A percentile compares a stretch with the other conserved stretches of the same genome.
Conservation (phyloP, 1,140 invertebrate genomes). For the Bombus pascuorum region DNA sequence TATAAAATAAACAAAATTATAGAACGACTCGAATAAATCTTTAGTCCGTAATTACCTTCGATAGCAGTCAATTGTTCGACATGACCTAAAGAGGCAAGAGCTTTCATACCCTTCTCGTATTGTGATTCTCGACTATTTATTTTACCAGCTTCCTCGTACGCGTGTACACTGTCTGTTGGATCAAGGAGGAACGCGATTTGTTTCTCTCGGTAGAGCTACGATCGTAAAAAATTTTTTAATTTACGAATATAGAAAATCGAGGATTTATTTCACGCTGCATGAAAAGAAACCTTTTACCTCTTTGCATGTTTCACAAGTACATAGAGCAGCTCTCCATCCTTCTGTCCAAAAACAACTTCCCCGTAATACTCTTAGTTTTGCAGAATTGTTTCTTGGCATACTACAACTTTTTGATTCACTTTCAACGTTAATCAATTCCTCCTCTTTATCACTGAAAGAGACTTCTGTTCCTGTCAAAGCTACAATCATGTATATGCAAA, state of each 20-base stretch:
- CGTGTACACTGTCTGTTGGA: constrained; percentile 91
- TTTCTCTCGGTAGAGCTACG: constrained; percentile 87
- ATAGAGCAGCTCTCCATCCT: constrained; percentile 89
- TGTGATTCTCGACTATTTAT: constrained; percentile 82
- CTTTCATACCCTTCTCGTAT: constrained; percentile 90
- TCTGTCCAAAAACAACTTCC: constrained; percentile 86
- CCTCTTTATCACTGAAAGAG: constrained; percentile 55
- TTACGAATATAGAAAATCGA: neutral
- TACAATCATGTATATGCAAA: neutral
- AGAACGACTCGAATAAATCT: constrained; percentile 48
- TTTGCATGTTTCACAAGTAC: constrained; percentile 86
- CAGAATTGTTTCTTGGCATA: constrained; percentile 67
- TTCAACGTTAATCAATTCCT: constrained; percentile 11
- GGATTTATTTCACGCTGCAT: neutral
- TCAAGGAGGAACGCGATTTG: constrained; percentile 90
- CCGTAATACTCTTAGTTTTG: constrained; percentile 19
- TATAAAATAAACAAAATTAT: neutral
- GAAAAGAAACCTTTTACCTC: constrained; percentile 56
- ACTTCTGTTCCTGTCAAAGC: constrained; percentile 46
- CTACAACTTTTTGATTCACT: constrained; percentile 66
- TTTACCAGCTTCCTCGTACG: constrained; percentile 93
- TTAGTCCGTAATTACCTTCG: constrained; percentile 79
- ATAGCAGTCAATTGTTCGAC: constrained; percentile 93
- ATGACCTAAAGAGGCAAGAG: constrained; percentile 89
- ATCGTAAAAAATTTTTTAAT: constrained; percentile 40